A percentile compares a stretch with the other conserved stretches of the same genome.
Conservation (phyloP, 1,140 invertebrate species). For the Brachionus calyciflorus region DNA sequence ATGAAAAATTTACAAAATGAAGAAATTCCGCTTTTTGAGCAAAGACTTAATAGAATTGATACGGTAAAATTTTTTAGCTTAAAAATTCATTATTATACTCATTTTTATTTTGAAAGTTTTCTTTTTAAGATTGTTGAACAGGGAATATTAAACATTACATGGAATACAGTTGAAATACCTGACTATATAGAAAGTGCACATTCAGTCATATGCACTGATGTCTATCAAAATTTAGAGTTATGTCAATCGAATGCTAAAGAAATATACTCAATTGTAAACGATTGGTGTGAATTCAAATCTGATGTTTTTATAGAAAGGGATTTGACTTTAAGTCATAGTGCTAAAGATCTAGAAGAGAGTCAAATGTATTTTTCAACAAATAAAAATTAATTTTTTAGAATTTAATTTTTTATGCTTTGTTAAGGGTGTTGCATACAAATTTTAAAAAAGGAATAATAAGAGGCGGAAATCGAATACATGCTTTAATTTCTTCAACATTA, state of each 20-base stretch:
- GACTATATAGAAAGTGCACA: constrained; percentile 60
- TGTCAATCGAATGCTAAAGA: constrained; percentile 51
- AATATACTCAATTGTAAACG: constrained; percentile 33
- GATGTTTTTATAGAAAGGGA: constrained; percentile 54
- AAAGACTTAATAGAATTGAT: constrained; percentile 57
- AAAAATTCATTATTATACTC: not conserved
- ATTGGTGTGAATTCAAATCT: constrained; percentile 48
- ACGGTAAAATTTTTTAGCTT: constrained; percentile 50
- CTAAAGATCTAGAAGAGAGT: constrained; percentile 56
- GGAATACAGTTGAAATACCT: constrained; percentile 58
- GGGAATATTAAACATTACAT: constrained; percentile 56
- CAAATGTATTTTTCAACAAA: constrained; percentile 51
- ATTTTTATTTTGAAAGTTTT: too few relatives aligned
- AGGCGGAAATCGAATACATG: constrained; percentile 55
- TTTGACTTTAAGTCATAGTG: constrained; percentile 52
- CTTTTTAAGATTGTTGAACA: constrained; percentile 50
- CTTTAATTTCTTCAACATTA: constrained; percentile 53
- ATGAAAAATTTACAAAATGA: constrained; percentile 57
- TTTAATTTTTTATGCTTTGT: constrained; percentile 44
- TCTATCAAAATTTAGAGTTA: constrained; percentile 57
- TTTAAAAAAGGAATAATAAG: constrained; percentile 54
- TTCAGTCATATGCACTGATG: constrained; percentile 56
- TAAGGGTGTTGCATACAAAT: constrained; percentile 54
- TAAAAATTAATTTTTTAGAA: constrained; percentile 1
- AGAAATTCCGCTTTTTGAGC: constrained; percentile 58